Base-by-base conservation (phyloP, 1,140 invertebrate species). In the Aethina tumida region DNA sequence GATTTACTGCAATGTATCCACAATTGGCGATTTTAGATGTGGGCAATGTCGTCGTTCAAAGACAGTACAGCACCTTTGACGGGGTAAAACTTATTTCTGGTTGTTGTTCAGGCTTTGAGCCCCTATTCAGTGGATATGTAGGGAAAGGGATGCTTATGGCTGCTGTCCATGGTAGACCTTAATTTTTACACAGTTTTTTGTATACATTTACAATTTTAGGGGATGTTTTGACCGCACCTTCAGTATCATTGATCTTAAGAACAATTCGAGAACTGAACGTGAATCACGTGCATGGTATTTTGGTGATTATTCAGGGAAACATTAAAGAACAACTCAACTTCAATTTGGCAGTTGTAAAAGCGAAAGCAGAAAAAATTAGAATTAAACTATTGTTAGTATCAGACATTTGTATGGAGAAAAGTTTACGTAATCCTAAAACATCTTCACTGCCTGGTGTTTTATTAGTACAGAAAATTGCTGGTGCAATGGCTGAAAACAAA, bases 61-160 rank as follows among this genome's bases (percentile, higher is more conserved):
- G 41, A 28, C 44, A 49, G 34, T 51, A 53, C 22, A 21, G 35
- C 21, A 25, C 39, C 2, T 25, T 56, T 1, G 59, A 63, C 8
- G 63, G 69, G 50, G 77, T 81, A 7, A 64, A 67, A 30, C 42
- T 83, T 13, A 53, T 84, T 15, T 69, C 68, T 44, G 81, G 80
- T 13, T 79, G 79, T 19, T 71, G 71, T 21, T 69, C 68, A 6
- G n/a, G n/a, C n/a, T n/a, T n/a, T n/a, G n/a, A n/a, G n/a, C n/a
- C n/a, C n/a, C 60, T 66, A 44, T 60, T 63, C 41, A 66, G 65
- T 45, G 71, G 77, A 20, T 81, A 69, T 58, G 73, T 83, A 21
- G 81, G 80, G 0, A 47, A 55, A 49, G 80, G 80, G 14, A 72
- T 81, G 68, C 51, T 84, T 29, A 75, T 69, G 35, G 78, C 68